These are phyloP conservation scores for Nothobranchius kuhntae DNA, from an alignment of 2,113 vertebrate species.

Conservation along the genomic window DNA sequence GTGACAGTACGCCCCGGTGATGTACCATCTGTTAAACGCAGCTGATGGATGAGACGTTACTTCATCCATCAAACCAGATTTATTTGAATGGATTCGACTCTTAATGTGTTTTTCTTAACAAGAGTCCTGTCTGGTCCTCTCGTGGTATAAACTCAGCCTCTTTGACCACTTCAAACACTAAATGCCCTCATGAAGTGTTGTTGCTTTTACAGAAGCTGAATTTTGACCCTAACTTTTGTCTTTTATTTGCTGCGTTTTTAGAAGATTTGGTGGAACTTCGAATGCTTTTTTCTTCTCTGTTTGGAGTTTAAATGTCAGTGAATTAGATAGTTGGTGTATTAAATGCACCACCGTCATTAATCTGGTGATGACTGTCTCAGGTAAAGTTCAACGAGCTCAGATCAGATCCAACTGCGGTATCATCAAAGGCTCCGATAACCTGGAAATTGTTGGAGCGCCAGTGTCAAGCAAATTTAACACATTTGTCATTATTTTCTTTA, in stretches of 20 bases:
- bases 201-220: background rate
- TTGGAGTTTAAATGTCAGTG: too few relatives aligned
- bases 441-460: too few relatives aligned
- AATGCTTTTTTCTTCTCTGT: too few relatives aligned
- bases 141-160: constrained; percentile 3
- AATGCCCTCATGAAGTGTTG: background rate
- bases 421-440: too few relatives aligned
- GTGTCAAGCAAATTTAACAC: too few relatives aligned
- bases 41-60: constrained; percentile 50
- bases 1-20: constrained; percentile 28
- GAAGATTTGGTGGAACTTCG: too few relatives aligned
- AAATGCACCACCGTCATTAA: too few relatives aligned
- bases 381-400: too few relatives aligned
- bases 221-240: background rate
- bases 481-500: too few relatives aligned
- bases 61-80: constrained; percentile 43
- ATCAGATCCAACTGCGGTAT: too few relatives aligned
- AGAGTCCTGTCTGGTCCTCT: constrained; percentile 15
- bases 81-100: constrained; percentile 31
- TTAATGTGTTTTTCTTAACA: constrained; percentile 3
- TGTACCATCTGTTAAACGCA: constrained; percentile 36
- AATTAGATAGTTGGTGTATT: too few relatives aligned
- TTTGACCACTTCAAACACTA: constrained; percentile 13
- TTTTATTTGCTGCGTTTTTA: background rate
- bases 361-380: too few relatives aligned